Conservation (phyloP, 1,140 invertebrate species). For the Drosophila truncata region DNA sequence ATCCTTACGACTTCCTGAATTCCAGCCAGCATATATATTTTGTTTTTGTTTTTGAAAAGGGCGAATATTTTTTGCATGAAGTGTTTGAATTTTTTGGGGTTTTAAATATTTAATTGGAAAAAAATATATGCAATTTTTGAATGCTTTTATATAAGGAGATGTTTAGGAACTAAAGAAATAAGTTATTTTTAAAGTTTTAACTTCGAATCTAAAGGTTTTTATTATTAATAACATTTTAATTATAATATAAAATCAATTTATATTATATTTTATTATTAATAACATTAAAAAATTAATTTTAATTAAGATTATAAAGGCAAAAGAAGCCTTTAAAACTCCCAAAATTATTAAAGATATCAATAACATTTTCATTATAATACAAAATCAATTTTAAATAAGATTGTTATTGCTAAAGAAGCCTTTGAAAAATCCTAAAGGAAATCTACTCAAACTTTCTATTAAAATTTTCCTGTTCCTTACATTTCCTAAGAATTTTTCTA, state of each 20-base stretch:
- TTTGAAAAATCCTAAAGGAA: too few species aligned
- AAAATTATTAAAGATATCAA: too few species aligned
- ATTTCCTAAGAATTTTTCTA: background rate
- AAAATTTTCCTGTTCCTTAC: background rate
- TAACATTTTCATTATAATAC: too few species aligned
- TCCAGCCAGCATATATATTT: background rate
- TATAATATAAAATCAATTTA: background rate
- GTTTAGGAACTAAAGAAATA: background rate
- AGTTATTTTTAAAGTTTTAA: background rate
- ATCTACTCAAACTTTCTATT: too few species aligned
- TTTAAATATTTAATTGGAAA: background rate
- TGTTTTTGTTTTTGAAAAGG: background rate
- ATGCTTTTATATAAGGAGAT: too few species aligned
- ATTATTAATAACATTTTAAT: background rate
- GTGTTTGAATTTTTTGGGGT: background rate
- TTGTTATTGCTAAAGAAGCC: background rate
- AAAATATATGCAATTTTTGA: background rate
- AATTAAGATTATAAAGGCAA: background rate
- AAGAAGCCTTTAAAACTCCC: background rate
- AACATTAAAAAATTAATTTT: background rate
- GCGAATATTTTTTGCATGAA: slow-evolving; percentile 1
- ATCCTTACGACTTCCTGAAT: slow-evolving; percentile 35
- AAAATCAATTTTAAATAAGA: too few species aligned
- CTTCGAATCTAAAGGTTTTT: too few species aligned
- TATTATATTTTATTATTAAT: background rate